A percentile compares a stretch with the other conserved stretches of the same genome.
These are phyloP conservation scores for Coracias cyanogaster DNA, from an alignment of 2,797 vertebrate species.

Conservation along the genomic window DNA sequence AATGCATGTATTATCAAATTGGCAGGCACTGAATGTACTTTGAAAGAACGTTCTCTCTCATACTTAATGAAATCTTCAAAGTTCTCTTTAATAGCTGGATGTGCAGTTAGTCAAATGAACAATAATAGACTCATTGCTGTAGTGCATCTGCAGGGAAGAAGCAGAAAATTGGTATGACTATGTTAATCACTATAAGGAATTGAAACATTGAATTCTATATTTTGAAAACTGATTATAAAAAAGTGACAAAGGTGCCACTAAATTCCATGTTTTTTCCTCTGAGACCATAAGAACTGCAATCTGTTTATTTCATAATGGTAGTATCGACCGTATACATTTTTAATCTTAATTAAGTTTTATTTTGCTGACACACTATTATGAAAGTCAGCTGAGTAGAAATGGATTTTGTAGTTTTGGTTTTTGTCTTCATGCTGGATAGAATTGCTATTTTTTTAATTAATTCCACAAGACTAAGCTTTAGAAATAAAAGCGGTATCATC, in stretches of 20 bases:
- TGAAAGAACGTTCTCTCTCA: neutral
- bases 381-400: neutral
- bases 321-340: neutral
- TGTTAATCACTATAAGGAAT: neutral
- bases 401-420: neutral
- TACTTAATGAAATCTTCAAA: conserved; percentile 29
- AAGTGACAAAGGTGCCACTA: neutral
- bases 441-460: neutral
- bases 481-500: neutral
- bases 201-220: neutral
- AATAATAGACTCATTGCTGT: conserved; percentile 3
- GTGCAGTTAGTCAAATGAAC: conserved; percentile 29
- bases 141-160: neutral
- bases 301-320: neutral
- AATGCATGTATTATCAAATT: conserved; percentile 46
- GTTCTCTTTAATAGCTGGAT: conserved; percentile 25
- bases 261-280: neutral
- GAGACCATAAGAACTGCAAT: neutral
- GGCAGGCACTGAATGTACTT: conserved; percentile 25
- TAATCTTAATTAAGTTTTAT: neutral
- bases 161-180: neutral
- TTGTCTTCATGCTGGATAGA: neutral
- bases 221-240: neutral
- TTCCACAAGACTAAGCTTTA: neutral
- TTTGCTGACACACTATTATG: neutral